Percentiles rank a stretch among this genome's conserved stretches.
phyloP scores from a whole-genome alignment of 2,113 vertebrate species.

The Bujurquina vittata region DNA sequence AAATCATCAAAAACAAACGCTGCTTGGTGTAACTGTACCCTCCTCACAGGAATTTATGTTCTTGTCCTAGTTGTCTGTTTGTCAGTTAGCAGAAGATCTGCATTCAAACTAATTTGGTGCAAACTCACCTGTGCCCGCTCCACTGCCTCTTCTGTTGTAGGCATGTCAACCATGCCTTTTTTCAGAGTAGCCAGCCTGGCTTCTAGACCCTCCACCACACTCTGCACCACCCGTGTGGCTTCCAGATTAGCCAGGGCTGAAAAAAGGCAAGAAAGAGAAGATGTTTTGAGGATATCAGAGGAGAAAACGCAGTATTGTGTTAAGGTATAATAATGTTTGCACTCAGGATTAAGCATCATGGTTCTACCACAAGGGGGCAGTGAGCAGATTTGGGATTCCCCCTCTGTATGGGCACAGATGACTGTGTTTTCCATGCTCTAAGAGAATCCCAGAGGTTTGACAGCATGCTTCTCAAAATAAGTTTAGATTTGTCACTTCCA shows the following conservation, averaged over 20 bases:
- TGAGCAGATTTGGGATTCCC: neutral
- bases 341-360: neutral
- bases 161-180: conserved; percentile 74
- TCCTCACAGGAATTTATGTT: neutral
- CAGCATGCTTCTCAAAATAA: conserved; percentile 10
- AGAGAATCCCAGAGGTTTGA: conserved; percentile 37
- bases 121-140: conserved; percentile 78
- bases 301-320: neutral
- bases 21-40: neutral
- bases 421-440: conserved; percentile 2
- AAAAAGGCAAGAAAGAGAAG: neutral
- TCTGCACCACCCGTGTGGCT: conserved; percentile 36
- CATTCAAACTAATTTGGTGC: neutral
- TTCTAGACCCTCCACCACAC: conserved; percentile 80
- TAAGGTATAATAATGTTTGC: neutral
- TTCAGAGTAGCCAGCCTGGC: conserved; percentile 67
- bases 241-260: conserved; percentile 76
- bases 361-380: conserved; percentile 53
- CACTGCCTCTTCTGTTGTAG: conserved; percentile 79
- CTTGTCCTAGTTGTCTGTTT: neutral
- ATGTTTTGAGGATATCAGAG: neutral
- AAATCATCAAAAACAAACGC: neutral
- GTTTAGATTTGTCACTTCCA: neutral
- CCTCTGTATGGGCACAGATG: neutral
- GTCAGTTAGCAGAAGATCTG: neutral